These are phyloP conservation scores for Pandemis cinnamomeana DNA, from an alignment of 2,888 invertebrate genomes.

Conservation along the genomic window DNA sequence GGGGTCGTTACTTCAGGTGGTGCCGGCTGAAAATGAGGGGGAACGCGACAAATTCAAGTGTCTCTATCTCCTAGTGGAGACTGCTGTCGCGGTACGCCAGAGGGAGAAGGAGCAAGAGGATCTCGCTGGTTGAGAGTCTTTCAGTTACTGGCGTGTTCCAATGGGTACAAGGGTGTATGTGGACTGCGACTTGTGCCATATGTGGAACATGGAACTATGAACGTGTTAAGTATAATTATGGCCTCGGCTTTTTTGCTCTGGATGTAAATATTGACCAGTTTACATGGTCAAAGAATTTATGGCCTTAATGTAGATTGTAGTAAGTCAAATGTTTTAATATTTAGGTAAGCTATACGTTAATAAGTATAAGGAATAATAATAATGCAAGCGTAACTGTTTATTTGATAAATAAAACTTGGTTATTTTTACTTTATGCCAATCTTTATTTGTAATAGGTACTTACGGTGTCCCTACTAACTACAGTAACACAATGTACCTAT, in stretches of 20 bases:
- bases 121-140: slow-evolving; percentile 5
- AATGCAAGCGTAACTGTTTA: slow-evolving; percentile 32
- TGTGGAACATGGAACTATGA: background rate
- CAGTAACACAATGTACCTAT: no score
- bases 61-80: slow-evolving; percentile 72
- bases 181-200: background rate
- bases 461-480: background rate
- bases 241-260: background rate
- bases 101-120: slow-evolving; percentile 69
- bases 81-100: slow-evolving; percentile 74
- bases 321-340: background rate
- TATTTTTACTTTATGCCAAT: background rate
- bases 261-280: background rate
- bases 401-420: slow-evolving; percentile 21
- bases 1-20: slow-evolving; percentile 66
- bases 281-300: background rate
- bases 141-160: background rate
- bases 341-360: slow-evolving; percentile 19
- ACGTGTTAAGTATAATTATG: no score
- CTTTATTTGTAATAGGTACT: background rate
- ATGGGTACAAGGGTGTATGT: background rate
- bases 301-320: background rate
- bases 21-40: slow-evolving; percentile 55
- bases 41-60: slow-evolving; percentile 73
- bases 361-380: slow-evolving; percentile 32